These are phyloP conservation scores for Helogale parvula DNA, from an alignment of 2,113 vertebrate species.

Conservation along the genomic window DNA sequence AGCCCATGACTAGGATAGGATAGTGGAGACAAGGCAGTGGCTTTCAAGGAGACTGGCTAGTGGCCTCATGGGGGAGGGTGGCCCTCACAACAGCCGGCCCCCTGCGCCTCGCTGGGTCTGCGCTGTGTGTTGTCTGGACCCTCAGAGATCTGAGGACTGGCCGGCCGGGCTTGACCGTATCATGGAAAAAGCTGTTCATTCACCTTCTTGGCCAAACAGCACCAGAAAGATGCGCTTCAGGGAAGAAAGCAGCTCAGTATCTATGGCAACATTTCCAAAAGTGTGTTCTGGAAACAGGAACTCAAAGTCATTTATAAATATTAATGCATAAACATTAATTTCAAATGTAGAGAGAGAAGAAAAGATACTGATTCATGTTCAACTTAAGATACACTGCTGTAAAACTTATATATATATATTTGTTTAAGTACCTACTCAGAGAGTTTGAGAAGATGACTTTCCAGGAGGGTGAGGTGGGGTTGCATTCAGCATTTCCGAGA, in stretches of 20 bases:
- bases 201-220: background rate
- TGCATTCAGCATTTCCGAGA: background rate
- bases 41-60: background rate
- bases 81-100: background rate
- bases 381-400: background rate
- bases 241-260: background rate
- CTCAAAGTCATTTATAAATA: background rate
- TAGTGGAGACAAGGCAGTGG: background rate
- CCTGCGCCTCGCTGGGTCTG: background rate
- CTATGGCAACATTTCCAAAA: background rate
- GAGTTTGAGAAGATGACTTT: background rate
- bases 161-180: background rate
- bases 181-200: background rate
- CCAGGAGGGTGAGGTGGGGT: background rate
- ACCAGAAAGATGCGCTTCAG: background rate
- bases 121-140: accelerated
- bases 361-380: background rate
- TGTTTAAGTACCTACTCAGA: background rate
- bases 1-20: too few species aligned
- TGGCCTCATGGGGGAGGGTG: background rate
- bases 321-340: background rate
- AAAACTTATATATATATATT: background rate
- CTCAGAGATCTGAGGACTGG: background rate
- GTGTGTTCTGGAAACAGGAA: background rate
- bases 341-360: background rate